A percentile compares a stretch with the other conserved stretches of the same genome.
Conservation (phyloP, 1,140 invertebrate genomes). For the Augochlora pura region DNA sequence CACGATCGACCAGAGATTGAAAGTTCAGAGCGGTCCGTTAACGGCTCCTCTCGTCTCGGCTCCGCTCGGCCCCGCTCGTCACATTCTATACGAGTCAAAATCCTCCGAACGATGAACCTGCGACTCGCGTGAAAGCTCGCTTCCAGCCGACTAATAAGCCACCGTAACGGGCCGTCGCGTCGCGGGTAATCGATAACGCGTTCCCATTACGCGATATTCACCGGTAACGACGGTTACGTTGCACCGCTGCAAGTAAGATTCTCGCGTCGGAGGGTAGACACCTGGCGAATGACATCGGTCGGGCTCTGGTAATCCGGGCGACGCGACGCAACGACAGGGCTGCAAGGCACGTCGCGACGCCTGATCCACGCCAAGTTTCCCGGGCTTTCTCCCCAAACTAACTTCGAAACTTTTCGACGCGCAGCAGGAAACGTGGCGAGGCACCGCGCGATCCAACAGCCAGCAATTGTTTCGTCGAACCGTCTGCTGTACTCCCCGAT, state of each 20-base stretch:
- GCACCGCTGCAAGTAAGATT: not conserved
- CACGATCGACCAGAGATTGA: too few relatives aligned
- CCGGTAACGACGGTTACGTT: slow-evolving; percentile 6
- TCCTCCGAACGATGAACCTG: too few relatives aligned
- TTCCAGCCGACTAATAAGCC: slow-evolving; percentile 43
- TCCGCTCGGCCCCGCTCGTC: too few relatives aligned
- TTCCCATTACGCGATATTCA: slow-evolving; percentile 34
- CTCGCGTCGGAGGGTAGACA: not conserved
- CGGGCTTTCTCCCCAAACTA: not conserved
- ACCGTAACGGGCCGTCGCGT: slow-evolving; percentile 16
- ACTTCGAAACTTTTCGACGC: slow-evolving; percentile 22
- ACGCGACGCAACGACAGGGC: not conserved
- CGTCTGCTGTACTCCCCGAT: too few relatives aligned
- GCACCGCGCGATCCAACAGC: not conserved
- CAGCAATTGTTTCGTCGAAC: slow-evolving; percentile 12
- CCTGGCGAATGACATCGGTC: too few relatives aligned
- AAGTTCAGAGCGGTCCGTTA: too few relatives aligned
- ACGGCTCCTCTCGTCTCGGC: too few relatives aligned
- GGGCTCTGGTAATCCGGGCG: not conserved
- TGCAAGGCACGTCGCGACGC: not conserved
- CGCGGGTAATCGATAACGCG: slow-evolving; percentile 42
- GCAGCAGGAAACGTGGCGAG: not conserved
- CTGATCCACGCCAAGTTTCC: not conserved
- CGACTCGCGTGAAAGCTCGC: not conserved
- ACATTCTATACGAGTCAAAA: too few relatives aligned